Evolutionary conservation across 2,888 invertebrate genomes (phyloP).

Genomic region (Drosophila testacea): DNA sequence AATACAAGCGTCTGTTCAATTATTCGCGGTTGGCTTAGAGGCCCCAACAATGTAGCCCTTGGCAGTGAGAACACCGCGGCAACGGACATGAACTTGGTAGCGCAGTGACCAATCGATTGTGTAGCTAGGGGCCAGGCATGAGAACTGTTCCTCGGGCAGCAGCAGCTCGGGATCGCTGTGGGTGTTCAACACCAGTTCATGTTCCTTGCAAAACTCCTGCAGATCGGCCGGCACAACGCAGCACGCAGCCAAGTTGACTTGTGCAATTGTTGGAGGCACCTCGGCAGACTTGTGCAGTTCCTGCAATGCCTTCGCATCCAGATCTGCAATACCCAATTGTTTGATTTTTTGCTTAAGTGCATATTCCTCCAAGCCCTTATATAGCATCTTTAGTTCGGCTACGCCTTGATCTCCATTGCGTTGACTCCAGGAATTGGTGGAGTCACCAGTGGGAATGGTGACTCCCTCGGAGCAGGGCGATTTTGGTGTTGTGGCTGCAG

Average conservation of each 20-base stretch:
- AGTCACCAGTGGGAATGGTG: constrained; percentile 71
- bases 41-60: constrained; percentile 93
- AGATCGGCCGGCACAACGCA: constrained; percentile 97
- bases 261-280: constrained; percentile 94
- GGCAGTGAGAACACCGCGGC: constrained; percentile 94
- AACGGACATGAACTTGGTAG: constrained; percentile 95
- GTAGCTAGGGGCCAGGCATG: constrained; percentile 85
- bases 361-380: constrained; percentile 91
- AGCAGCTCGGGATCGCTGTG: constrained; percentile 94
- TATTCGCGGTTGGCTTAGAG: constrained; percentile 55
- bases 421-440: constrained; percentile 84
- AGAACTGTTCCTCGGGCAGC: constrained; percentile 87
- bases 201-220: constrained; percentile 94
- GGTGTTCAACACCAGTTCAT: constrained; percentile 96
- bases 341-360: constrained; percentile 88
- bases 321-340: constrained; percentile 94
- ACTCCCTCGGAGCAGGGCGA: constrained; percentile 54
- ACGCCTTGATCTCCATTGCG: constrained; percentile 85
- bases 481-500: constrained; percentile 53
- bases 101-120: constrained; percentile 92
- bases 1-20: constrained; percentile 26
- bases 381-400: constrained; percentile 90
- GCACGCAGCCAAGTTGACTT: constrained; percentile 96
- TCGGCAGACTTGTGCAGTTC: constrained; percentile 91
- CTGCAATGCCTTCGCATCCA: constrained; percentile 93